Evolutionary conservation across 2,888 invertebrate genomes (phyloP).

Genomic region (Eupithecia subfuscata): DNA sequence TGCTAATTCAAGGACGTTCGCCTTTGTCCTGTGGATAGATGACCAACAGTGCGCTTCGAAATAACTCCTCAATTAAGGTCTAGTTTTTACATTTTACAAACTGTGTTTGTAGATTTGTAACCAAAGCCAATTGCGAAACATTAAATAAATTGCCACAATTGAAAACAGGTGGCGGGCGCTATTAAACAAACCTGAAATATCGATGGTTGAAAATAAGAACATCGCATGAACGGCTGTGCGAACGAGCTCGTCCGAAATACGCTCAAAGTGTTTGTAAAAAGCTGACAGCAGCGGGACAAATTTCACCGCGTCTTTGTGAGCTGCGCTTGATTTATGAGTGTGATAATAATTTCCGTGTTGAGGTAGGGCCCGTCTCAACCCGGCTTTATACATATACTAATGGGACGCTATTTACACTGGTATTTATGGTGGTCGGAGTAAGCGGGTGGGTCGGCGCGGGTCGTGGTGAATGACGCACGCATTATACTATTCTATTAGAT

Average conservation of each 20-base stretch:
- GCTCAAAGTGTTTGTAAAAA: conserved; percentile 38
- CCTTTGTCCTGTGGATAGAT: conserved; percentile 66
- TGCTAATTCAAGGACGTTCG: conserved; percentile 77
- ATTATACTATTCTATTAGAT: not conserved
- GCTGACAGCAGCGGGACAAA: conserved; percentile 52
- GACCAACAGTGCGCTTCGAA: conserved; percentile 44
- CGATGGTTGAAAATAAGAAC: conserved; percentile 12
- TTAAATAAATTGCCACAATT: conserved; percentile 20
- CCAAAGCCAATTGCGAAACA: conserved; percentile 12
- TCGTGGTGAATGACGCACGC: conserved; percentile 3
- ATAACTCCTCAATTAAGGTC: conserved; percentile 49
- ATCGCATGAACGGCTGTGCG: conserved; percentile 8
- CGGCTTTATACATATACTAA: conserved; percentile 54
- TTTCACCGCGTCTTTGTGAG: conserved; percentile 61
- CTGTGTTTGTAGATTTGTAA: conserved; percentile 14
- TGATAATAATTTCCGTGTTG: conserved; percentile 76
- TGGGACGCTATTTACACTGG: conserved; percentile 58
- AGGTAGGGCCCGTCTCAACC: conserved; percentile 67
- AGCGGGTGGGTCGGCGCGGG: conserved; percentile 47
- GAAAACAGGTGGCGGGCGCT: conserved; percentile 19
- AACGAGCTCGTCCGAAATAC: conserved; percentile 22
- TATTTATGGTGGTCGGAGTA: conserved; percentile 56
- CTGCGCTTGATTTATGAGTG: conserved; percentile 66
- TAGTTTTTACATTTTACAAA: conserved; percentile 17
- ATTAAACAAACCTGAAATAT: conserved; percentile 20